Evolutionary conservation across 1,140 invertebrate genomes (phyloP).

Genomic region (Glossosoma conforme): DNA sequence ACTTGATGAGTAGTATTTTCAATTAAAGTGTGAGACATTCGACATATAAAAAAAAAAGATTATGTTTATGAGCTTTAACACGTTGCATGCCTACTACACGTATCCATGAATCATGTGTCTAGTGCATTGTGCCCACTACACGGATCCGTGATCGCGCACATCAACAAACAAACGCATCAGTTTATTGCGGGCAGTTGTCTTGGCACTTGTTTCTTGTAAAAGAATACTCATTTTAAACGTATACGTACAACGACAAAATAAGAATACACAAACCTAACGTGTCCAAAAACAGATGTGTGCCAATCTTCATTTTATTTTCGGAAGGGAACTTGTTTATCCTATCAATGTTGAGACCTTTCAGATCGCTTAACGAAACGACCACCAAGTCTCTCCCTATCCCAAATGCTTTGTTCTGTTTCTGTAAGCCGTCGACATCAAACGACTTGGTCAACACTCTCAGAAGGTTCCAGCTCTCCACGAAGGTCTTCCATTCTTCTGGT

Average conservation of each 20-base stretch:
- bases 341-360: constrained; percentile 44
- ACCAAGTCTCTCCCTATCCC: constrained; percentile 40
- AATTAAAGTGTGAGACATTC: no score
- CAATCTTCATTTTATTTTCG: constrained; percentile 50
- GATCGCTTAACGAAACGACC: constrained; percentile 45
- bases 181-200: no score
- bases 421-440: constrained; percentile 44
- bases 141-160: no score
- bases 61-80: no score
- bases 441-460: constrained; percentile 51
- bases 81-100: no score
- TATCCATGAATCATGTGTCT: no score
- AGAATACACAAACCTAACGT: constrained; percentile 45
- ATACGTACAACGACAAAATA: constrained; percentile 2
- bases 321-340: constrained; percentile 45
- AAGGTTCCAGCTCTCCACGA: constrained; percentile 54
- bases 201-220: no score
- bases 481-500: constrained; percentile 42
- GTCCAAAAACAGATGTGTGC: constrained; percentile 50
- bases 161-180: no score
- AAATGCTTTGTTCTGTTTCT: constrained; percentile 50
- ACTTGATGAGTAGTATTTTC: no score
- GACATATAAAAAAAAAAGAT: no score
- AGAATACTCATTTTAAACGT: neutral
- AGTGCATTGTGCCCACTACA: no score